Base-by-base conservation (phyloP, 1,140 invertebrate genomes). In the Bombus haemorrhoidalis region DNA sequence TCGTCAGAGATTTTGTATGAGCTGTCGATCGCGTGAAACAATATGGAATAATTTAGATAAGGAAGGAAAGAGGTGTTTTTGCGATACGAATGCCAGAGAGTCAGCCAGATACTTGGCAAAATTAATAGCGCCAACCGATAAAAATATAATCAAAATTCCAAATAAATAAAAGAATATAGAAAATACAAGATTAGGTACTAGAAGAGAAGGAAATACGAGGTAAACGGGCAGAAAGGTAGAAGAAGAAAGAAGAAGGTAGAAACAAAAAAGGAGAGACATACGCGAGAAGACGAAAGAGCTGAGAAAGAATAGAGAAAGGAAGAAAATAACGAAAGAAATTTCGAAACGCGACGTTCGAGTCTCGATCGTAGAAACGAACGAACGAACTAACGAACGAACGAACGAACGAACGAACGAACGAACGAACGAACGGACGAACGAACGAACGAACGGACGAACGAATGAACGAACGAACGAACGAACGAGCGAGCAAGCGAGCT, bases 281-380 rank as follows among this genome's bases (percentile, higher is more conserved):
- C 59, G 4, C 13, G 53, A 69, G 10, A 25, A 39, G 25, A n/a
- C 34, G 41, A 43, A 66, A 59, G 22, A 39, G 12, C 25, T 2
- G 57, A 12, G 10, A 53, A 3, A 2, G 47, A 18, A 25, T 8
- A 28, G 39, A 2, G 1, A 28, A 9, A 32, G 53, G 73, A 53
- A 59, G 62, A 71, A 81, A 85, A 85, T 80, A 77, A 80, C 43
- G 69, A 71, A 72, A 84, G 81, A 81, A 87, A 83, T 85, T 83
- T 78, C 75, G 83, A 89, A 87, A 86, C 75, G 88, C 81, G 37
- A 86, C 69, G 86, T 89, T 87, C 68, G 82, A 87, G 75, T 68
- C 64, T 82, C 53, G 62, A 75, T 69, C 74, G 74, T 39, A 78
- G 47, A 39, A 83, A 83, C 74, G 85, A 82, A 81, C 77, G 83